A percentile compares a stretch with the other conserved stretches of the same genome.
Conservation (phyloP, 2,797 vertebrate species). For the Mormyrus proboscirostris region DNA sequence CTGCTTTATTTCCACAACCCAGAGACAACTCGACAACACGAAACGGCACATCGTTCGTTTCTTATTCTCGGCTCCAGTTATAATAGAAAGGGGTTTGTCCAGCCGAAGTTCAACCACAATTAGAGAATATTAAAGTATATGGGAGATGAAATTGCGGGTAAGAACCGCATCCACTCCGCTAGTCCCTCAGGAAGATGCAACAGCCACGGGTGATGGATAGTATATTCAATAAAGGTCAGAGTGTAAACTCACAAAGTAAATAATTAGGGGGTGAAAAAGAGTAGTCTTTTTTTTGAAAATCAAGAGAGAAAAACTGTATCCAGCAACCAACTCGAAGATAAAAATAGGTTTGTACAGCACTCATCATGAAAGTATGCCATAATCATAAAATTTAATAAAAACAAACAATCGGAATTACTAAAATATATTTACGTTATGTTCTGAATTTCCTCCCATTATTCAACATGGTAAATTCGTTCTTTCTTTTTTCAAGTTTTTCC, state of each 20-base stretch:
- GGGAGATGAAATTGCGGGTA: constrained; percentile 22
- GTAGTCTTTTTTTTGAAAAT: neutral
- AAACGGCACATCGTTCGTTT: constrained; percentile 45
- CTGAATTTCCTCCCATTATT: neutral
- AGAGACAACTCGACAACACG: constrained; percentile 9
- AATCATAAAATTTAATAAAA: neutral
- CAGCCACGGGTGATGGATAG: constrained; percentile 30
- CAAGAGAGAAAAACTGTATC: neutral
- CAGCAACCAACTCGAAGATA: neutral
- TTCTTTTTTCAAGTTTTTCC: constrained; percentile 3
- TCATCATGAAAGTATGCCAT: neutral
- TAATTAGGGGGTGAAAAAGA: neutral
- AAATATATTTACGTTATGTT: neutral
- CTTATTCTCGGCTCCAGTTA: constrained; percentile 17
- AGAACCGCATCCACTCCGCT: constrained; percentile 7
- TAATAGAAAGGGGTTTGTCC: constrained; percentile 1
- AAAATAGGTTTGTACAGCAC: neutral
- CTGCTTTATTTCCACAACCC: constrained; percentile 21
- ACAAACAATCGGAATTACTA: neutral
- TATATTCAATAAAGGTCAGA: constrained; percentile 32
- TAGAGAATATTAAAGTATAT: constrained; percentile 29
- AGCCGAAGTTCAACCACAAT: constrained; percentile 31
- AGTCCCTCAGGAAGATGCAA: constrained; percentile 21
- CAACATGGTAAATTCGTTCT: neutral
- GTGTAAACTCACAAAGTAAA: constrained; percentile 23